Evolutionary conservation across 2,113 vertebrate species (phyloP), one percentile per base, ranked within the genome.

Genomic region (Megalops atlanticus): DNA sequence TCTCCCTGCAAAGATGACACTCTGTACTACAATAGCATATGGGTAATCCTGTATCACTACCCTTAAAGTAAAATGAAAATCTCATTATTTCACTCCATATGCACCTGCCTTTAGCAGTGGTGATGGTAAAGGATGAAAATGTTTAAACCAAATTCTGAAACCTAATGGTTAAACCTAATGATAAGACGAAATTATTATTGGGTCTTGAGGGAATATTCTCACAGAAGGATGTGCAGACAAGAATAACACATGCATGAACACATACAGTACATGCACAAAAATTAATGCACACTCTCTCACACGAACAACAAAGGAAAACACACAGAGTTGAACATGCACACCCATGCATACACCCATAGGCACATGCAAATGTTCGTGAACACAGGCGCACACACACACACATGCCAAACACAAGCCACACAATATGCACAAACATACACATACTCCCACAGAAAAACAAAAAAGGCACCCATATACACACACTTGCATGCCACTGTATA

Each of bases 231-330:
- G n/a, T n/a, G n/a, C n/a, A n/a, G n/a, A n/a, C n/a, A n/a, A n/a
- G n/a, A n/a, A n/a, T n/a, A n/a, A n/a, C n/a, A n/a, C n/a, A n/a
- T n/a, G n/a, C n/a, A n/a, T n/a, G n/a, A n/a, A n/a, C n/a, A 64
- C 58, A 64, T 64, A 7, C 58, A 64, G 58, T n/a, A n/a, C n/a
- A n/a, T n/a, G n/a, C n/a, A n/a, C n/a, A n/a, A n/a, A n/a, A n/a
- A n/a, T n/a, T n/a, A n/a, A n/a, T n/a, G n/a, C n/a, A n/a, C n/a
- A n/a, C n/a, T n/a, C n/a, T n/a, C n/a, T n/a, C n/a, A n/a, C 24
- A 80, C 27, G 79, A 80, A 80, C 64, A 85, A 33, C 35, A 40
- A n/a, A 33, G 45, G 45, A 33, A 54, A 33, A 58, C n/a, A 33
- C 33, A 16, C 47, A 77, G 16, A 77, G 1, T 8, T 10, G 8